These are phyloP conservation scores for Coronaproctus castanopsis DNA, from an alignment of 2,888 invertebrate species.

Conservation along the genomic window DNA sequence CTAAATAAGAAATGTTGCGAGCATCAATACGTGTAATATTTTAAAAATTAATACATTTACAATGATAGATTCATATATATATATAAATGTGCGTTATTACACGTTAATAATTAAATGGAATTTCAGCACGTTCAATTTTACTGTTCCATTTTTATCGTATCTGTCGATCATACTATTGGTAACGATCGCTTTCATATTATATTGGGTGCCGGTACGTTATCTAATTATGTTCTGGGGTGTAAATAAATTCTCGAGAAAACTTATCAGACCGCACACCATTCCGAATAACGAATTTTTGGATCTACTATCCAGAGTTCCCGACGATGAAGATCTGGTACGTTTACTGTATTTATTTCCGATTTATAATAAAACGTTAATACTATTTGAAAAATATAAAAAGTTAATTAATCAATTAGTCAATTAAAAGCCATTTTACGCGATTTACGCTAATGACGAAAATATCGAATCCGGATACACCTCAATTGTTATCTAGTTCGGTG, in stretches of 20 bases:
- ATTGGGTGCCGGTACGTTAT: conserved; percentile 71
- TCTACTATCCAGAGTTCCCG: conserved; percentile 80
- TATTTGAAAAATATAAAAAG: background rate
- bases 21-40: no score
- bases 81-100: no score
- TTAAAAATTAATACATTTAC: no score
- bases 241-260: conserved; percentile 86
- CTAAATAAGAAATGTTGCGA: no score
- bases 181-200: conserved; percentile 55
- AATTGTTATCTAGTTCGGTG: no score
- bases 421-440: background rate
- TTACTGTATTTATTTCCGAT: conserved; percentile 9
- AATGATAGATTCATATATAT: no score
- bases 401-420: background rate
- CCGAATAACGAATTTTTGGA: conserved; percentile 94
- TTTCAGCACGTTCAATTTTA: conserved; percentile 85
- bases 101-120: no score
- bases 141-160: conserved; percentile 86
- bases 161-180: conserved; percentile 63
- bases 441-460: no score
- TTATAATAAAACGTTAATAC: conserved; percentile 1
- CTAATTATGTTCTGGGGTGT: conserved; percentile 84
- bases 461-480: no score
- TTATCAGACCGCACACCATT: conserved; percentile 79
- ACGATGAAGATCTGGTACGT: conserved; percentile 76